Evolutionary conservation across 1,140 invertebrate genomes (phyloP), one percentile per base, ranked within the genome.

Genomic region (Drosophila littoralis): DNA sequence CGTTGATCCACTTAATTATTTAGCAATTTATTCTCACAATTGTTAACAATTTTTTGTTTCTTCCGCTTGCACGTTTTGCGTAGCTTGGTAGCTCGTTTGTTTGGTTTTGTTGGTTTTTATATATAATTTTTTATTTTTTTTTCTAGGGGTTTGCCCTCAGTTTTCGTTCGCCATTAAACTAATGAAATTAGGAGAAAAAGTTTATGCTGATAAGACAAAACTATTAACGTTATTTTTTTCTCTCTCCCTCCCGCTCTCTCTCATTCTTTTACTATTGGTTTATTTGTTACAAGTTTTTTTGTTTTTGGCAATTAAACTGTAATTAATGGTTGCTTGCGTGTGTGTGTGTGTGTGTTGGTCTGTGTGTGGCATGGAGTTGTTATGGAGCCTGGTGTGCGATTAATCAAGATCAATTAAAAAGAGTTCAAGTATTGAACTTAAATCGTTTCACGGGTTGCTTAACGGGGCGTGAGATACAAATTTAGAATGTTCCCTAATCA

Each of bases 11-110:
- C 80, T 88, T 88, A 88, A 88, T 88, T 88, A 88, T 88, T 88
- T 88, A 88, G 83, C 83, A 88, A 88, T 88, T 88, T 88, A 88
- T 88, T 88, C 83, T 89, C 83, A 88, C 84, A 88, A 88, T 89
- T 88, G 83, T 88, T 88, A 88, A 88, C 74, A 89, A 83, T 89
- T 83, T 83, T 86, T 79, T 76, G 35, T 43, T 51, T 50, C 54
- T 43, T 66, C 55, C 58, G 65, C 67, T 76, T 77, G 79, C 83
- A 88, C 79, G 83, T 86, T 88, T 88, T 86, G 82, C 82, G 82
- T 86, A 86, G 82, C 72, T 86, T 86, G 82, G 82, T 86, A 86
- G 82, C 76, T 50, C n/a, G 42, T 46, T 33, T 70, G 55, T 60
- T 64, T 54, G 13, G 35, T 45, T 22, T 54, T 63, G 59, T 54